Evolutionary conservation across 2,888 invertebrate species (phyloP).

Genomic region (Heliconius cydno): DNA sequence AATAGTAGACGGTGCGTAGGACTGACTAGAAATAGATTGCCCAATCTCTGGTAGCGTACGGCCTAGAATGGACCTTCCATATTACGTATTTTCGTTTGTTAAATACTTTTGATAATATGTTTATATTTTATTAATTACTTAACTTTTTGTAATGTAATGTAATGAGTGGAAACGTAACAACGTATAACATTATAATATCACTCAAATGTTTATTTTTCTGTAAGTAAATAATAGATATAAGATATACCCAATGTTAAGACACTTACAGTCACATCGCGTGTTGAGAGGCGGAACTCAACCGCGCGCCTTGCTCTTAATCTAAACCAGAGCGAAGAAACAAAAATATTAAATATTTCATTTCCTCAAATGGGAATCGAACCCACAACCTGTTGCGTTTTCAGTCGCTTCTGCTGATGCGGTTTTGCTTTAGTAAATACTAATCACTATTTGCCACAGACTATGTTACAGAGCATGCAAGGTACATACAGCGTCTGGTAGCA

Average conservation of each 20-base stretch:
- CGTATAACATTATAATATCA: not conserved
- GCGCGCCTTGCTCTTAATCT: too few relatives aligned
- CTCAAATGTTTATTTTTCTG: not conserved
- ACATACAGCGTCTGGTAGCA: constrained; percentile 53
- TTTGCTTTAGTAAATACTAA: not conserved
- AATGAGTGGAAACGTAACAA: not conserved
- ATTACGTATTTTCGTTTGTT: not conserved
- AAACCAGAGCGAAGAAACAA: too few relatives aligned
- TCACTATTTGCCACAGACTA: constrained; percentile 7
- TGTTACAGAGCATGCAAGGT: constrained; percentile 25
- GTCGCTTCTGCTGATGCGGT: not conserved
- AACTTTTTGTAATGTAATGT: not conserved
- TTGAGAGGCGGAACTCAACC: too few relatives aligned
- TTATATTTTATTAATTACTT: not conserved
- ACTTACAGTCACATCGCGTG: too few relatives aligned
- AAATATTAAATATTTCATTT: too few relatives aligned
- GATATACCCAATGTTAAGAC: not conserved
- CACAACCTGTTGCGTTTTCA: too few relatives aligned
- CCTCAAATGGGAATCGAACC: too few relatives aligned
- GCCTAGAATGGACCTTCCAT: constrained; percentile 28
- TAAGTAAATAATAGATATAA: not conserved
- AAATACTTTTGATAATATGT: not conserved
- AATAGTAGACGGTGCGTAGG: constrained; percentile 71
- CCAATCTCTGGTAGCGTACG: constrained; percentile 37
- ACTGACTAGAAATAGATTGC: constrained; percentile 64